These are phyloP conservation scores for Ophiothrix spiculata DNA, from an alignment of 35 echinoderm and acorn worm species.

Conservation along the genomic window DNA sequence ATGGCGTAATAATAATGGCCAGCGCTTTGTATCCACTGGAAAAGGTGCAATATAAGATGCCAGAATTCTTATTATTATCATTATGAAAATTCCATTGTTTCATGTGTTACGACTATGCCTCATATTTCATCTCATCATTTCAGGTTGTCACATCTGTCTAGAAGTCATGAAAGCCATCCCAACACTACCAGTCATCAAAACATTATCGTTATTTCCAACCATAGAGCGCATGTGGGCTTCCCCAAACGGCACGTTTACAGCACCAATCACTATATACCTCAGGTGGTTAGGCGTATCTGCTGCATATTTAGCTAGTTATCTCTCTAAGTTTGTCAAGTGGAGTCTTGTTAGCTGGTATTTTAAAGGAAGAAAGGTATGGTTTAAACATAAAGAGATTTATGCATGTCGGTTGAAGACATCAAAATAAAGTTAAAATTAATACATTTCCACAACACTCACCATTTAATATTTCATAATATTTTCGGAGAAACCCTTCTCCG, in stretches of 20 bases:
- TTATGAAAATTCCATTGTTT: neutral
- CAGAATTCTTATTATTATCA: no score
- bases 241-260: slow-evolving; percentile 51
- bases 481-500: neutral
- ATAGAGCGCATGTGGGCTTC: slow-evolving; percentile 60
- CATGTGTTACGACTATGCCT: no score
- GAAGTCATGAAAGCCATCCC: slow-evolving; percentile 59
- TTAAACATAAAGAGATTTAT: no score
- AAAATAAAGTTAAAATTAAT: neutral
- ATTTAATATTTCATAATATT: neutral
- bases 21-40: no score
- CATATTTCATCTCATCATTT: no score
- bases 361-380: slow-evolving; percentile 41
- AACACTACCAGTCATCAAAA: slow-evolving; percentile 44
- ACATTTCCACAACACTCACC: neutral
- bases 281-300: slow-evolving; percentile 44
- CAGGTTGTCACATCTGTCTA: slow-evolving; percentile 74
- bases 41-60: neutral
- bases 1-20: no score
- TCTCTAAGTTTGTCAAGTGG: slow-evolving; percentile 61
- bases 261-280: slow-evolving; percentile 40
- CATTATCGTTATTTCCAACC: slow-evolving; percentile 60
- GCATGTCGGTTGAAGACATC: neutral
- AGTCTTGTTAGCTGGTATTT: slow-evolving; percentile 54
- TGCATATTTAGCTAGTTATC: slow-evolving; percentile 33